These are phyloP conservation scores for Myiothlypis coronata DNA, from an alignment of 2,797 vertebrate species.

Conservation along the genomic window DNA sequence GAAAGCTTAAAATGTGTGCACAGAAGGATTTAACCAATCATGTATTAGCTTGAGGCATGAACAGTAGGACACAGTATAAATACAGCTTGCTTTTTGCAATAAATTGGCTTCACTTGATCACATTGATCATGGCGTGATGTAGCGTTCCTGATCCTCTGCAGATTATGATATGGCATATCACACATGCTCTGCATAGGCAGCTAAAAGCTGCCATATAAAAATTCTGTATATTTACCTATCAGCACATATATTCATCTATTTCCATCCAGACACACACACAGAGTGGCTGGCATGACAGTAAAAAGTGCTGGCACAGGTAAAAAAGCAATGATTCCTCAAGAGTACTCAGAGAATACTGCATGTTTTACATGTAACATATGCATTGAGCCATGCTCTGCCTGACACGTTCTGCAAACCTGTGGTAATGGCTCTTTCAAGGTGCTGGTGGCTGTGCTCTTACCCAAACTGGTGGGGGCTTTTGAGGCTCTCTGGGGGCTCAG, in stretches of 20 bases:
- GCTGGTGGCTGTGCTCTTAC: not conserved
- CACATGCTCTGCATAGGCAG: not conserved
- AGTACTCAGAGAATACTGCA: not conserved
- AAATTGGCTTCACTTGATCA: not conserved
- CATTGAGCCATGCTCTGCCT: not conserved
- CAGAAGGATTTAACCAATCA: not conserved
- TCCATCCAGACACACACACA: not conserved
- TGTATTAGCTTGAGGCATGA: not conserved
- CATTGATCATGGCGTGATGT: not conserved
- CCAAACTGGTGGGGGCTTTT: not conserved
- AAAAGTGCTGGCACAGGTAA: not conserved
- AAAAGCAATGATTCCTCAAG: not conserved
- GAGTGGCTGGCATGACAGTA: not conserved
- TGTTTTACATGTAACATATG: not conserved
- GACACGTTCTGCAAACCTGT: not conserved
- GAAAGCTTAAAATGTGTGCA: fast-evolving
- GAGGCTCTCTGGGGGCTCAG: not conserved
- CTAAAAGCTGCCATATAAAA: not conserved
- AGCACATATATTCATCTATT: not conserved
- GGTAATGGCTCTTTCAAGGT: fast-evolving
- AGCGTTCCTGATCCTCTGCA: not conserved
- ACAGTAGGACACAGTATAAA: not conserved
- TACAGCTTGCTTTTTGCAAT: not conserved
- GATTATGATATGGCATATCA: not conserved
- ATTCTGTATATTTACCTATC: not conserved